A percentile compares a stretch with the other conserved stretches of the same genome.
phyloP scores from a whole-genome alignment of 2,113 vertebrate species.

The Athene noctua region DNA sequence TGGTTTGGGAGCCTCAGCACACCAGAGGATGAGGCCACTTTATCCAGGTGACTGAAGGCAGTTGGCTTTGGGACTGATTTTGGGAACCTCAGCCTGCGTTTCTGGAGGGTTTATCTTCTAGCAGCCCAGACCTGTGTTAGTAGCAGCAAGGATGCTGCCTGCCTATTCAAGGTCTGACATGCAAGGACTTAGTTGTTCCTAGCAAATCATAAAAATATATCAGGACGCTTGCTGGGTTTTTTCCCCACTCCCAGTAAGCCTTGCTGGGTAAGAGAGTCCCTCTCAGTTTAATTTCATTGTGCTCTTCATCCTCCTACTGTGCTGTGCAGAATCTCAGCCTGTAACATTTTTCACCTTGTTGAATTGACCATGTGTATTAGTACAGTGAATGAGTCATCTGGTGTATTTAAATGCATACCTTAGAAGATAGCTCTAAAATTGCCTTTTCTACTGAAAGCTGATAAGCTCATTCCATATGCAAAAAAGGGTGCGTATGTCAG shows the following conservation, averaged over 20 bases:
- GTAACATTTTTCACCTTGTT: not conserved
- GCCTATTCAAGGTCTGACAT: not conserved
- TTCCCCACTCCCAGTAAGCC: not conserved
- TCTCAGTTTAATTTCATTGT: not conserved
- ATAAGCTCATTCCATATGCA: conserved; percentile 52
- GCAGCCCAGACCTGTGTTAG: not conserved
- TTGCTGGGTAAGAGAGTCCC: not conserved
- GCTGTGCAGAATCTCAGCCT: not conserved
- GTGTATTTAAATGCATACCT: not conserved
- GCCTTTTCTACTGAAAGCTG: conserved; percentile 21
- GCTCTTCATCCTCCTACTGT: not conserved
- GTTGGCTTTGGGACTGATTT: not conserved
- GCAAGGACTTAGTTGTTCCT: not conserved
- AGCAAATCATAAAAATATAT: not conserved
- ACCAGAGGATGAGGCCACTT: not conserved
- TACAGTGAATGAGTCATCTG: not conserved
- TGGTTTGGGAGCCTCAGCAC: accelerated
- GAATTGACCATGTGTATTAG: not conserved
- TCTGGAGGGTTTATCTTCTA: not conserved
- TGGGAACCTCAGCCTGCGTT: not conserved
- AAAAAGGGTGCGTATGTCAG: conserved; percentile 12
- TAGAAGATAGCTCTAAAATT: conserved; percentile 20
- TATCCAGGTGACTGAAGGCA: not conserved
- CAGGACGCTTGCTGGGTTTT: accelerated
- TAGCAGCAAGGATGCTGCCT: not conserved